These are phyloP conservation scores for Melieria omissa DNA, from an alignment of 2,888 invertebrate genomes.

Conservation along the genomic window DNA sequence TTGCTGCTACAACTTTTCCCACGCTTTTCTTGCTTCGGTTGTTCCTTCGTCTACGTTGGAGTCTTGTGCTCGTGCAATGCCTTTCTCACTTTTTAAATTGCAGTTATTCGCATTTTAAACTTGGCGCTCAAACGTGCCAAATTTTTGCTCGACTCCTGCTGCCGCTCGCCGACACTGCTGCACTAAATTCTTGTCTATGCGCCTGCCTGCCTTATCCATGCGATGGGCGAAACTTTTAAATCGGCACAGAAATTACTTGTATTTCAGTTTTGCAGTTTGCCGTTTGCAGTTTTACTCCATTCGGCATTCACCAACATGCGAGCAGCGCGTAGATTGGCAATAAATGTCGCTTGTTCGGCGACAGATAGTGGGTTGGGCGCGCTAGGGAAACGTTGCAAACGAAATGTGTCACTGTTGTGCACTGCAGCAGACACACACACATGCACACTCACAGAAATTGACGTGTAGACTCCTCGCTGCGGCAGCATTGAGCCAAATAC, in stretches of 20 bases:
- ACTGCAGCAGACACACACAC: too few relatives aligned
- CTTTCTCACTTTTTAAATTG: too few relatives aligned
- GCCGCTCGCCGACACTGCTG: background rate
- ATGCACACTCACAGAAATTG: too few relatives aligned
- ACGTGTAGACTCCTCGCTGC: too few relatives aligned
- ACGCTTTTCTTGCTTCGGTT: background rate
- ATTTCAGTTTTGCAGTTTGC: slow-evolving; percentile 6
- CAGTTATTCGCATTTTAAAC: too few relatives aligned
- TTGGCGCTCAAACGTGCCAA: too few relatives aligned
- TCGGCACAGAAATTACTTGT: slow-evolving; percentile 31
- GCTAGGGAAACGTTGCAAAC: too few relatives aligned
- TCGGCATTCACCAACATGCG: slow-evolving; percentile 20
- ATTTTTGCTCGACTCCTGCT: background rate
- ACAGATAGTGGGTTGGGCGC: too few relatives aligned
- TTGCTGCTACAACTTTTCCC: slow-evolving; percentile 15
- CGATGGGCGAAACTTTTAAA: slow-evolving; percentile 21
- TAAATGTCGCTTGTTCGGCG: slow-evolving; percentile 31
- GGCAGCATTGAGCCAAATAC: too few relatives aligned
- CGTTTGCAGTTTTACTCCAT: slow-evolving; percentile 10
- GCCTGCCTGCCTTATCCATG: too few relatives aligned
- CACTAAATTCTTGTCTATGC: background rate
- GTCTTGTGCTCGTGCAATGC: background rate
- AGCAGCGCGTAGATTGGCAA: slow-evolving; percentile 29
- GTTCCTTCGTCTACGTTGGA: background rate
- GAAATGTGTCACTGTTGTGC: too few relatives aligned